Percentiles rank a stretch among this genome's conserved stretches.
Evolutionary conservation across 64 coral and sea anemone species (phyloP).

Genomic region (Hydrozoanthus tunicans): DNA sequence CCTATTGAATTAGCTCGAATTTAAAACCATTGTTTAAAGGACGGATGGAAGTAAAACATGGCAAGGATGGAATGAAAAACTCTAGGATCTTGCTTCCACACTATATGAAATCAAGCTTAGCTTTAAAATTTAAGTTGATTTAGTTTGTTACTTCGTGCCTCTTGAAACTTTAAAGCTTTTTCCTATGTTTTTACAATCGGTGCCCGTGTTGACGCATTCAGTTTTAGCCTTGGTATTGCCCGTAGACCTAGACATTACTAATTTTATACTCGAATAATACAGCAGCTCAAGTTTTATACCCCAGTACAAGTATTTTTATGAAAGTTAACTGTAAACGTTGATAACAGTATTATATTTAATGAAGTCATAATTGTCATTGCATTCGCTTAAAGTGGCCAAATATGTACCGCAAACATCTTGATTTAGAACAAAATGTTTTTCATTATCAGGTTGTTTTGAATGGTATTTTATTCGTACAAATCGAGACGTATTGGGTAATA

Average conservation of each 20-base stretch:
- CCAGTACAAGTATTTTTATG: constrained; percentile 47
- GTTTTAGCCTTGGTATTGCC: neutral
- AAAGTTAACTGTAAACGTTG: neutral
- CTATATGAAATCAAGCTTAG: too few relatives aligned
- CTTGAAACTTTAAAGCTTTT: too few relatives aligned
- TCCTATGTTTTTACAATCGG: too few relatives aligned
- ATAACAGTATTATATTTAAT: constrained; percentile 51
- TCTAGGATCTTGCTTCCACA: too few relatives aligned
- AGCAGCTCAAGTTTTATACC: constrained; percentile 34
- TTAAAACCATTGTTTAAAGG: too few relatives aligned
- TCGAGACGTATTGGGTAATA: constrained; percentile 2
- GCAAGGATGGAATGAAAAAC: too few relatives aligned
- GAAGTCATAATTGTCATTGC: neutral
- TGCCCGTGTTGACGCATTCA: too few relatives aligned
- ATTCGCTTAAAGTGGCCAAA: neutral
- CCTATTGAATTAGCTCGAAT: too few relatives aligned
- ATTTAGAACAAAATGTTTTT: too few relatives aligned
- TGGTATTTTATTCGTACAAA: neutral
- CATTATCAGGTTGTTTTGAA: neutral
- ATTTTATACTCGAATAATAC: neutral
- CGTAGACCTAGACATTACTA: neutral
- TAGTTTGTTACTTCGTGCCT: too few relatives aligned
- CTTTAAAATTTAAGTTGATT: too few relatives aligned
- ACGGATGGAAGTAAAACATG: too few relatives aligned
- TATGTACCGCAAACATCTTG: neutral